phyloP scores from a whole-genome alignment of 2,888 invertebrate genomes.

The Rhogogaster chlorosoma region DNA sequence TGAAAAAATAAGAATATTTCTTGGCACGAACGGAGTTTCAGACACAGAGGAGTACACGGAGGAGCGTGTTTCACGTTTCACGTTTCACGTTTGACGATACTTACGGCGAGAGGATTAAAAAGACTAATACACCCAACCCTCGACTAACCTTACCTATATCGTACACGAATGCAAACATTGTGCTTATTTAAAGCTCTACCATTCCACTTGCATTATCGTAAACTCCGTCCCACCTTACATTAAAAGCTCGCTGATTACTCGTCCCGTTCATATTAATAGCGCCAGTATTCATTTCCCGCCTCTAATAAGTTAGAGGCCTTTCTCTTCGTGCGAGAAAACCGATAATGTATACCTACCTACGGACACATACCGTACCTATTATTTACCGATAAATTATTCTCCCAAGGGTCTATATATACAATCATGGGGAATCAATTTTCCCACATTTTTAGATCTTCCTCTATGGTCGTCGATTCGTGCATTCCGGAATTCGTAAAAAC shows the following conservation, averaged over 20 bases:
- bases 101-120: conserved; percentile 39
- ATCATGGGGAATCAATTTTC: background rate
- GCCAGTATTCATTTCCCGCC: conserved; percentile 11
- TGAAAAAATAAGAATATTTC: conserved; percentile 38
- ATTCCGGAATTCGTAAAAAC: background rate
- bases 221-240: conserved; percentile 54
- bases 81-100: conserved; percentile 41
- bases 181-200: conserved; percentile 69
- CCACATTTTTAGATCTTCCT: background rate
- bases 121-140: conserved; percentile 34
- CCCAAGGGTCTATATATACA: background rate
- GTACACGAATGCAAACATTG: conserved; percentile 67
- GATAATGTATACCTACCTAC: background rate
- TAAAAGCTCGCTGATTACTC: conserved; percentile 48
- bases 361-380: background rate
- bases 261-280: conserved; percentile 32
- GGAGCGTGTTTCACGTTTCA: conserved; percentile 43
- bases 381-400: background rate
- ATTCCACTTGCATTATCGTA: conserved; percentile 64
- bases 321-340: background rate
- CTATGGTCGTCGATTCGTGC: background rate
- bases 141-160: conserved; percentile 27
- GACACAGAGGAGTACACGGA: conserved; percentile 35
- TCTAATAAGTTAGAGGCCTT: background rate
- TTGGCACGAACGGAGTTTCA: conserved; percentile 44